Conservation (phyloP, 2,888 invertebrate genomes). For the Molanna angustata region DNA sequence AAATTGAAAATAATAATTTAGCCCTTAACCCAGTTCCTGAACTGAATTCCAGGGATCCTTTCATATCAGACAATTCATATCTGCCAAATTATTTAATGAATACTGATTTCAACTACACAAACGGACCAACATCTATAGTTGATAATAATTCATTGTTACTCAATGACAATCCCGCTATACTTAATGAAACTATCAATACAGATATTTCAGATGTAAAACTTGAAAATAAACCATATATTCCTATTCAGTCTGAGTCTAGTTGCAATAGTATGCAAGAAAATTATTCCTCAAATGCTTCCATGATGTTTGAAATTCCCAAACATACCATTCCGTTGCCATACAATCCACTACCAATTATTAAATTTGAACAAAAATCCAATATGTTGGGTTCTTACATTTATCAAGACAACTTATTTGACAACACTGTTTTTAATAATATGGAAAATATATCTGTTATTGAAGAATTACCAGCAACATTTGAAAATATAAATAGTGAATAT, state of each 20-base stretch:
- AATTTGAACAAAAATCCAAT: slow-evolving; percentile 25
- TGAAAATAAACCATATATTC: slow-evolving; percentile 23
- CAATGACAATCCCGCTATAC: slow-evolving; percentile 10
- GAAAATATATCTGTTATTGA: slow-evolving; percentile 22
- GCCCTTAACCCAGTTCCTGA: slow-evolving; percentile 1
- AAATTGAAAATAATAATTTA: slow-evolving; percentile 1
- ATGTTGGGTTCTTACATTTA: slow-evolving; percentile 9
- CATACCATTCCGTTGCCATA: slow-evolving; percentile 19
- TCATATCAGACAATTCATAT: slow-evolving; percentile 11
- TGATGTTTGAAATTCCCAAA: slow-evolving; percentile 18
- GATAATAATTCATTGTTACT: slow-evolving; percentile 4
- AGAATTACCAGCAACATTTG: slow-evolving; percentile 22
- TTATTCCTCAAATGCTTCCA: slow-evolving; percentile 6
- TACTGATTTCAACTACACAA: slow-evolving; percentile 5
- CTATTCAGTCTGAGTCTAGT: slow-evolving; percentile 14
- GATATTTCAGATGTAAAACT: slow-evolving; percentile 22
- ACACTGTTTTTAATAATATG: neutral
- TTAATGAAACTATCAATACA: slow-evolving; percentile 10
- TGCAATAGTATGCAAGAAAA: slow-evolving; percentile 15
- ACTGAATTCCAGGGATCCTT: slow-evolving; percentile 10
- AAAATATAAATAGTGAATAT: slow-evolving; percentile 12
- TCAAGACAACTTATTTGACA: slow-evolving; percentile 13
- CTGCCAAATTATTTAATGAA: slow-evolving; percentile 12
- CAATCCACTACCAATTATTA: too few species aligned
- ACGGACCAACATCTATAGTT: slow-evolving; percentile 11